Percentiles rank a stretch among this genome's conserved stretches.
Evolutionary conservation across 2,888 invertebrate genomes (phyloP).

Genomic region (Diaprepes abbreviatus): DNA sequence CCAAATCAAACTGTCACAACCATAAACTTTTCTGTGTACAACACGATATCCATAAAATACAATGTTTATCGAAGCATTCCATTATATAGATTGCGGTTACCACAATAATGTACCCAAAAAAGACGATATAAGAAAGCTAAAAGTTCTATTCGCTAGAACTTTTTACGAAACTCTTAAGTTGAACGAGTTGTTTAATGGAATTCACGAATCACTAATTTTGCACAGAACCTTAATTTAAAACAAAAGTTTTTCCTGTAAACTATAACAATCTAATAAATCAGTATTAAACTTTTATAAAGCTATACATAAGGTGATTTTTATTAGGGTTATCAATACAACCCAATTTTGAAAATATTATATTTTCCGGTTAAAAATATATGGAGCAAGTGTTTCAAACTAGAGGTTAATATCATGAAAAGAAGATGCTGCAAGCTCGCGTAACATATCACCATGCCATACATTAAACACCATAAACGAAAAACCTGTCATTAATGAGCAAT

Average conservation of each 20-base stretch:
- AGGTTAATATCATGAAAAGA: too few species aligned
- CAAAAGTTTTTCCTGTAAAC: neutral
- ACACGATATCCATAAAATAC: neutral
- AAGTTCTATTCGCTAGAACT: neutral
- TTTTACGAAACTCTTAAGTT: neutral
- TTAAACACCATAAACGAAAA: too few species aligned
- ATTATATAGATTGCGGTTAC: neutral
- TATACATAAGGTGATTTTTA: too few species aligned
- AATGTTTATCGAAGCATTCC: neutral
- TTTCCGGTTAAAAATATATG: too few species aligned
- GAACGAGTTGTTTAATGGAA: neutral
- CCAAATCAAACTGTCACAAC: neutral
- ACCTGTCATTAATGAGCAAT: too few species aligned
- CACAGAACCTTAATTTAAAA: neutral
- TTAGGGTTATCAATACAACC: too few species aligned
- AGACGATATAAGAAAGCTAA: neutral
- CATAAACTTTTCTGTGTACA: neutral
- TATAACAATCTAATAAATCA: neutral
- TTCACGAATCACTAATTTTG: conserved; percentile 1
- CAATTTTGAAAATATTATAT: too few species aligned
- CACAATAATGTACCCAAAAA: conserved; percentile 1
- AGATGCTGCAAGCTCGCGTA: too few species aligned
- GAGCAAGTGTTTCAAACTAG: too few species aligned
- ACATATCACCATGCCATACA: too few species aligned
- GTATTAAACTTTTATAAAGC: too few species aligned